Base-by-base conservation (phyloP, 2,113 vertebrate genomes). In the Rhineura floridana region DNA sequence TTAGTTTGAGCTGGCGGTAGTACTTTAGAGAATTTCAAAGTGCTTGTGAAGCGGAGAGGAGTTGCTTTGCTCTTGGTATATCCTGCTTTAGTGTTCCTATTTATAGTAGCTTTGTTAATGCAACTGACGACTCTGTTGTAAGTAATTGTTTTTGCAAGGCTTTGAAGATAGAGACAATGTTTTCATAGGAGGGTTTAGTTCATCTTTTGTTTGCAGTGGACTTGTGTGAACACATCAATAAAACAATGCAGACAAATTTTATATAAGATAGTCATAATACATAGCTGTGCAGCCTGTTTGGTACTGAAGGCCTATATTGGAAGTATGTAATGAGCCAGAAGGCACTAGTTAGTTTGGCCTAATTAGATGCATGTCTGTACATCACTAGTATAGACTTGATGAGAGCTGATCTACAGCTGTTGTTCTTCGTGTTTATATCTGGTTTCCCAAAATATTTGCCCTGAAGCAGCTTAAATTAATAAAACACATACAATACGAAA, bases 1-100 rank as follows among this genome's bases (percentile, higher is more conserved):
- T 65, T 73, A 42, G 30, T 76, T 50, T 83, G 55, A 76, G 15
- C 28, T 36, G 30, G 52, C 50, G 12, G 80, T 50, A 39, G 79
- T n/a, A 30, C 55, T 85, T 77, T 17, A 30, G 23, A 39, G n/a
- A 28, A 17, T 88, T 87, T 88, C 42, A 75, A 33, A 83, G 70
- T 50, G 44, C 70, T 88, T 76, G 25, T 63, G 55, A 39, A 19
- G 8, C 72, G 50, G 33, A 75, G 69, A 5, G 1, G 77, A n/a
- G 50, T 59, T 36, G 17, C 76, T 52, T 67, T 67, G 42, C 79
- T 48, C 48, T 81, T 42, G 9, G 33, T 73, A 50, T 63, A 88
- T 88, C 80, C 33, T 48, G 23, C 72, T 88, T 83, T 65, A 82
- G 70, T 36, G 59, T 83, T 75, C 70, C 87, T 88, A 76, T 88